A percentile compares a stretch with the other conserved stretches of the same genome.
Evolutionary conservation across 2,888 invertebrate species (phyloP).

Genomic region (Ptychoptera albimana): DNA sequence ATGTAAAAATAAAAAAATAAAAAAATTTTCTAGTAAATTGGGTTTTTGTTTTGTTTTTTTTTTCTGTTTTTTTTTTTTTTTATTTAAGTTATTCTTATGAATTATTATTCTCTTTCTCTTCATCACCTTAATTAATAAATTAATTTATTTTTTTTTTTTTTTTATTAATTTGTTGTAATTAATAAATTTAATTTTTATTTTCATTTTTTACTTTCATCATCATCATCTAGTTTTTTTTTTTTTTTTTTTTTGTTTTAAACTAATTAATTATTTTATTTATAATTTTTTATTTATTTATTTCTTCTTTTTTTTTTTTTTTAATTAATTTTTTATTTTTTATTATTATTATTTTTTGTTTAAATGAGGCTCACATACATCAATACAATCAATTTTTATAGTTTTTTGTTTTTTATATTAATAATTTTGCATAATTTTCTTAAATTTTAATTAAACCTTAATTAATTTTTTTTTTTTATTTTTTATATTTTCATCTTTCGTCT

Average conservation of each 20-base stretch:
- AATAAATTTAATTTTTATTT: background rate
- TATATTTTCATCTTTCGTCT: background rate
- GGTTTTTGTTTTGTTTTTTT: too few relatives aligned
- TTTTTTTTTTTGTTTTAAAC: background rate
- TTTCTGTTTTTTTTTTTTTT: too few relatives aligned
- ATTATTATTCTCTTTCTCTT: too few relatives aligned
- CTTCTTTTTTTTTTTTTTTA: background rate
- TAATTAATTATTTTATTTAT: background rate
- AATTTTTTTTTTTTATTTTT: background rate
- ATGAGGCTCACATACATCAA: conserved; percentile 3
- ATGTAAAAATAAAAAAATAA: too few relatives aligned
- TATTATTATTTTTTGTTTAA: conserved; percentile 5
- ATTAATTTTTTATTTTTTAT: background rate
- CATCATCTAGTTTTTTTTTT: background rate
- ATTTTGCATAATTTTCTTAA: background rate
- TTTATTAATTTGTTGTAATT: too few relatives aligned
- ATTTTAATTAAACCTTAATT: background rate
- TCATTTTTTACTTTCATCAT: background rate
- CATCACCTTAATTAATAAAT: too few relatives aligned
- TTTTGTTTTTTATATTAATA: background rate
- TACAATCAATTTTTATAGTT: conserved; percentile 2
- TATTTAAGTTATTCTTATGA: too few relatives aligned
- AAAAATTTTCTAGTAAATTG: too few relatives aligned
- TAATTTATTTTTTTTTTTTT: too few relatives aligned
- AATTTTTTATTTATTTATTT: background rate